A percentile compares a stretch with the other conserved stretches of the same genome.
These are phyloP conservation scores for Melangyna quadrimaculata DNA, from an alignment of 2,888 invertebrate genomes.

Conservation along the genomic window DNA sequence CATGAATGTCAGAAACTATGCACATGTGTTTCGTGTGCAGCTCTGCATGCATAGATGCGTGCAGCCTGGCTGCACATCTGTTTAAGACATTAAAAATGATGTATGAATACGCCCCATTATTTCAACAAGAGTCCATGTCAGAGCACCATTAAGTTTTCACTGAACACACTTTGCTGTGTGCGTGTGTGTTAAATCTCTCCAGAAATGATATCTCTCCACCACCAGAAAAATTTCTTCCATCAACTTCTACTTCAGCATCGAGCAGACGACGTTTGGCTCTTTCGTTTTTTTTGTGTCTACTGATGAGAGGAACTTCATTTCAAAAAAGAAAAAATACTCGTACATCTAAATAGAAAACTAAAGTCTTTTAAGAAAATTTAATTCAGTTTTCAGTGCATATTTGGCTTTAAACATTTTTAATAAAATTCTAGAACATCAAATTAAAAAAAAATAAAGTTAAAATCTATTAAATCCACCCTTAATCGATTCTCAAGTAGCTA, in stretches of 20 bases:
- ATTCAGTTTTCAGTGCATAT: constrained; percentile 35
- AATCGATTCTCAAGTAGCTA: constrained; percentile 64
- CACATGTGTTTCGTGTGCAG: too few relatives aligned
- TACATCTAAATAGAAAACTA: constrained; percentile 18
- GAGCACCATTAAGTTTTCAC: not conserved
- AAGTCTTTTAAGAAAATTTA: constrained; percentile 17
- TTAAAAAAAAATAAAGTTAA: not conserved
- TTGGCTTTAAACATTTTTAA: constrained; percentile 6
- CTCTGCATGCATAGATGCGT: too few relatives aligned
- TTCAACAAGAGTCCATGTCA: too few relatives aligned
- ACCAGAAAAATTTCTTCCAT: constrained; percentile 26
- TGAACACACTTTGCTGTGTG: not conserved
- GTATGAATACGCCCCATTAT: too few relatives aligned
- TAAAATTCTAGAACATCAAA: not conserved
- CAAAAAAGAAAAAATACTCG: constrained; percentile 27
- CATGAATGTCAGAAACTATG: too few relatives aligned
- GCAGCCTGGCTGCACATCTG: too few relatives aligned
- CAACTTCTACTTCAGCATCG: constrained; percentile 61
- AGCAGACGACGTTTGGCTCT: constrained; percentile 59
- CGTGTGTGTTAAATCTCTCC: constrained; percentile 31
- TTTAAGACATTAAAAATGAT: too few relatives aligned
- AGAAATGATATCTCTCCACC: constrained; percentile 47
- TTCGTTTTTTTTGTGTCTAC: constrained; percentile 66
- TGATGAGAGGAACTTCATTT: constrained; percentile 61
- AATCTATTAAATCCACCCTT: constrained; percentile 54